A percentile compares a stretch with the other conserved stretches of the same genome.
Evolutionary conservation across 2,888 invertebrate species (phyloP).

Genomic region (Hemicrepidius hirtus): DNA sequence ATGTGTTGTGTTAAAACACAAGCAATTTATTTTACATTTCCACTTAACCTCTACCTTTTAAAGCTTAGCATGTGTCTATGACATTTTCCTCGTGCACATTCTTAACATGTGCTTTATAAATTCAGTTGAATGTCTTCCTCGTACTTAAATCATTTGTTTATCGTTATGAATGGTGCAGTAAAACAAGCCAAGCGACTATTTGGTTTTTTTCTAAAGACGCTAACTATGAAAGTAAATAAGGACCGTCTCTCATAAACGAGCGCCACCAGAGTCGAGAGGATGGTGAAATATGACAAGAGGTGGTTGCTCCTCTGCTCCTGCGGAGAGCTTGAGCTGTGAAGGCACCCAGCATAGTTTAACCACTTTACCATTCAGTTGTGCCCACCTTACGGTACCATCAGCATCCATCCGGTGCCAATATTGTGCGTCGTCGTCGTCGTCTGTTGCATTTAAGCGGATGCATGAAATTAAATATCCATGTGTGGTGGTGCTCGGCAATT

Average conservation of each 20-base stretch:
- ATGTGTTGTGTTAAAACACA: not conserved
- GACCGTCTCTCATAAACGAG: conserved; percentile 4
- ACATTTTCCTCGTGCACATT: conserved; percentile 2
- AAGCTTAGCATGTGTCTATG: not conserved
- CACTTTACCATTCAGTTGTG: conserved; percentile 14
- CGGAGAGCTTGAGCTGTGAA: conserved; percentile 13
- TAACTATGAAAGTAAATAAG: conserved; percentile 1
- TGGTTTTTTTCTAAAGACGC: not conserved
- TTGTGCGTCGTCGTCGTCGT: not conserved
- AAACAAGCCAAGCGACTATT: conserved; percentile 1
- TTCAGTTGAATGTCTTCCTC: not conserved
- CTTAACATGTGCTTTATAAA: not conserved
- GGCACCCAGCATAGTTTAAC: conserved; percentile 8
- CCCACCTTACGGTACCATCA: conserved; percentile 28
- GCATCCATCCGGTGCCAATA: not conserved
- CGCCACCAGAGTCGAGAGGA: conserved; percentile 15
- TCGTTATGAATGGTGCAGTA: conserved; percentile 5
- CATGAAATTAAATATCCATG: conserved; percentile 12
- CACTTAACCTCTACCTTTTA: not conserved
- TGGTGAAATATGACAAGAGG: conserved; percentile 36
- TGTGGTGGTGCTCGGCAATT: not conserved
- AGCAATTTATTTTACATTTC: conserved; percentile 2
- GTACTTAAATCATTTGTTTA: conserved; percentile 14
- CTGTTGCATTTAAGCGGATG: not conserved
- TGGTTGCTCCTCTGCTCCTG: conserved; percentile 28